phyloP scores from a whole-genome alignment of 2,113 vertebrate species.

The Chascanopsetta lugubris region DNA sequence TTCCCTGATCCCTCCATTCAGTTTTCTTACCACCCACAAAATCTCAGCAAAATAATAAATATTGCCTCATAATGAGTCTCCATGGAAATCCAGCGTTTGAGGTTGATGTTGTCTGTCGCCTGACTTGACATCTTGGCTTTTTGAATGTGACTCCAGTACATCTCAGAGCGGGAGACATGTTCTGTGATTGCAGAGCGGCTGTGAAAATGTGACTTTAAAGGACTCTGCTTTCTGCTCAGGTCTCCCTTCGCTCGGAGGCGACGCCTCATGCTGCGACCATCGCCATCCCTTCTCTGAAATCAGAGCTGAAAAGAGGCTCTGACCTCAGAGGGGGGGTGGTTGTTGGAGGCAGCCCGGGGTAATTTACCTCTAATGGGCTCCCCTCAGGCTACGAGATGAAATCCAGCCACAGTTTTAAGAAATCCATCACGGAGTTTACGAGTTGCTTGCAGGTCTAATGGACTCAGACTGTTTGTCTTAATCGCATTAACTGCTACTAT shows the following conservation, averaged over 20 bases:
- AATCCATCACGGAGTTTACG: slow-evolving; percentile 18
- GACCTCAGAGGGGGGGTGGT: slow-evolving; percentile 41
- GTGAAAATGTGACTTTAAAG: slow-evolving; percentile 28
- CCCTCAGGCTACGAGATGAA: slow-evolving; percentile 28
- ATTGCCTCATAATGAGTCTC: slow-evolving; percentile 25
- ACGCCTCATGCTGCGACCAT: slow-evolving; percentile 48
- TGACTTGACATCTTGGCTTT: slow-evolving; percentile 31
- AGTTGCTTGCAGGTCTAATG: not conserved
- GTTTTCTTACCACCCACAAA: not conserved
- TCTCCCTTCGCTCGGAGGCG: slow-evolving; percentile 31
- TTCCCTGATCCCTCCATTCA: not conserved
- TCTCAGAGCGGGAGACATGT: slow-evolving; percentile 46
- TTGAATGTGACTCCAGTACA: slow-evolving; percentile 36
- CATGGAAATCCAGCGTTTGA: slow-evolving; percentile 32
- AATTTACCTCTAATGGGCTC: slow-evolving; percentile 38
- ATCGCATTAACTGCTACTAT: not conserved
- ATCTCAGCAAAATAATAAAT: slow-evolving; percentile 23
- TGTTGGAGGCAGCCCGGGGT: slow-evolving; percentile 9
- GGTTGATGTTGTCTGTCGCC: slow-evolving; percentile 20
- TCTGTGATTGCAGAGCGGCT: slow-evolving; percentile 59
- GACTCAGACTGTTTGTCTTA: not conserved
- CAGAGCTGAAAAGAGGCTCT: slow-evolving; percentile 44
- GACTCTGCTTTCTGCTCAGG: slow-evolving; percentile 14
- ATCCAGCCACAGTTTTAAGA: slow-evolving; percentile 34
- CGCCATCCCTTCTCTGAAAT: slow-evolving; percentile 47